These are phyloP conservation scores for Takifugu flavidus DNA, from an alignment of 2,113 vertebrate species.

Conservation along the genomic window DNA sequence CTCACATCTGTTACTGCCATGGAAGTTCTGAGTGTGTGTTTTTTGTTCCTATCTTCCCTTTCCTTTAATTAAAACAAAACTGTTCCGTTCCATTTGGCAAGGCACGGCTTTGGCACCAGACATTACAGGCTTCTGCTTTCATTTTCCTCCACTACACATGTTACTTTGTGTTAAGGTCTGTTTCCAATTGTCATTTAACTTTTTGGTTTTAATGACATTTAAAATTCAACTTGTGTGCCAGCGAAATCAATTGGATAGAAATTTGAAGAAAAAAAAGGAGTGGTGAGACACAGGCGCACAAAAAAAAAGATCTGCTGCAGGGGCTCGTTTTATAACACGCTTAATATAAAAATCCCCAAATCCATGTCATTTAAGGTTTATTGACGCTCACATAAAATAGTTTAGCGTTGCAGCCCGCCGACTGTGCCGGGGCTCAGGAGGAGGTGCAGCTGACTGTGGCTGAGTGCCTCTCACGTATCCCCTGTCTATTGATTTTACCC, in stretches of 20 bases:
- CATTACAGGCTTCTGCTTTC: background rate
- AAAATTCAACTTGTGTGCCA: conserved; percentile 10
- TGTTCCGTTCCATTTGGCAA: conserved; percentile 18
- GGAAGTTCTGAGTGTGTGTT: conserved; percentile 4
- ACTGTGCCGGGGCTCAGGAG: conserved; percentile 21
- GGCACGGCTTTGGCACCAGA: conserved; percentile 8
- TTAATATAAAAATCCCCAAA: conserved; percentile 42
- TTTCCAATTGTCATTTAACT: conserved; percentile 7
- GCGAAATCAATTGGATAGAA: background rate
- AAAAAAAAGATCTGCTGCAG: background rate
- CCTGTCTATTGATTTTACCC: conserved; percentile 78
- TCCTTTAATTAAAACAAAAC: conserved; percentile 7
- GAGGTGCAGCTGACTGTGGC: conserved; percentile 37
- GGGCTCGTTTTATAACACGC: conserved; percentile 41
- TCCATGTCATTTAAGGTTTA: conserved; percentile 47
- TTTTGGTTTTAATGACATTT: conserved; percentile 18
- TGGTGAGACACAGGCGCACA: background rate
- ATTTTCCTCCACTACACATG: background rate
- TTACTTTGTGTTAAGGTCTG: conserved; percentile 10
- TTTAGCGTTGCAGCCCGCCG: conserved; percentile 30
- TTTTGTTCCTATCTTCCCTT: conserved; percentile 1
- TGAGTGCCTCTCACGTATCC: conserved; percentile 60
- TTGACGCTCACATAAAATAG: conserved; percentile 26
- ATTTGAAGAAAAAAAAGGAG: no score
- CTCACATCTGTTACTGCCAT: conserved; percentile 1